Evolutionary conservation across 2,888 invertebrate genomes (phyloP), one percentile per base, ranked within the genome.

Genomic region (Dryadula phaetusa): DNA sequence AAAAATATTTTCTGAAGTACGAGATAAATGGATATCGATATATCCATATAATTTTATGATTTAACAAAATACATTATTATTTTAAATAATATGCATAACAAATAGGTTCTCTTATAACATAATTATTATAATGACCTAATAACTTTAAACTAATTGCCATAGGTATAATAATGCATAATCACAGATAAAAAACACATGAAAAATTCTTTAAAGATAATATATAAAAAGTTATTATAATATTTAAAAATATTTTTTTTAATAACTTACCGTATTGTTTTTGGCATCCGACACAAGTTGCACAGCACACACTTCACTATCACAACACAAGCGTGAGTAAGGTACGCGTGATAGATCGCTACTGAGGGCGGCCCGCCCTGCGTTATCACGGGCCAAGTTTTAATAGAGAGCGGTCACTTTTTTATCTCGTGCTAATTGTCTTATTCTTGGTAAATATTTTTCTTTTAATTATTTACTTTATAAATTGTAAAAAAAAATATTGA

Each of bases 351-450:
- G 77, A 54, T 77, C 72, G 77, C 77, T 78, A 88, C 89, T 60
- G 83, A 87, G 83, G 77, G 75, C 80, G 75, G 87, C 82, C 88
- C 89, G 88, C 88, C 89, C 84, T 85, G 85, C 84, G 83, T 79
- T 87, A 88, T 88, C 88, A 83, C 81, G 73, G 74, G 70, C 61
- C 75, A 72, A 75, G 78, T 70, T 60, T 71, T 63, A 64, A 71
- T 72, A 72, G 72, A 62, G 54, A 66, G 75, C 75, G 73, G 68
- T 63, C 69, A 47, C 40, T 62, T 74, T 63, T 10, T 14, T 74
- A 71, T 44, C 67, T 52, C 60, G 56, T 70, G 60, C 69, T 77
- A 76, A 82, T 79, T 82, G 69, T 40, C 22, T 49, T 56, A 68
- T 62, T 56, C 56, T 70, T 42, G 16, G 18, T 42, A 40, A 25